Evolutionary conservation across 2,888 invertebrate genomes (phyloP).

Genomic region (Brassicogethes aeneus): DNA sequence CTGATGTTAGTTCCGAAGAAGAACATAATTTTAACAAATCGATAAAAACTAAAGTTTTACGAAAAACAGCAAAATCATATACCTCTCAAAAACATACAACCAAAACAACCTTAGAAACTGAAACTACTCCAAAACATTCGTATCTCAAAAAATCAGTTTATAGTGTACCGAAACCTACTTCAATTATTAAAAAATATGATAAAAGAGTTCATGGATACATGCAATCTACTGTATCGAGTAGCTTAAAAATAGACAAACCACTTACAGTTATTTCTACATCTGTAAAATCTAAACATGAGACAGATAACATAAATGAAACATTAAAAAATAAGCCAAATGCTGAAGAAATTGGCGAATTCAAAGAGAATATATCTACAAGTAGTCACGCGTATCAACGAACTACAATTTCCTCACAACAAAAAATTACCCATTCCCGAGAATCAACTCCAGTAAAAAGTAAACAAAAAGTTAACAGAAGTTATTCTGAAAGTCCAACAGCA

Average conservation of each 20-base stretch:
- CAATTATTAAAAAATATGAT: constrained; percentile 24
- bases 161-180: constrained; percentile 11
- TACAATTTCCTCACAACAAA: constrained; percentile 25
- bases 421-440: constrained; percentile 19
- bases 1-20: constrained; percentile 36
- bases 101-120: constrained; percentile 13
- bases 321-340: constrained; percentile 19
- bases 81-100: not conserved
- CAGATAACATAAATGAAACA: constrained; percentile 30
- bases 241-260: constrained; percentile 39
- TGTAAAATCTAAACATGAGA: constrained; percentile 27
- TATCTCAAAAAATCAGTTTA: constrained; percentile 8
- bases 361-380: too few species aligned
- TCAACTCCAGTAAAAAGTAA: constrained; percentile 14
- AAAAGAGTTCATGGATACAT: constrained; percentile 45
- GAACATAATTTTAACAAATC: constrained; percentile 16
- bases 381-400: constrained; percentile 20
- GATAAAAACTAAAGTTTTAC: not conserved
- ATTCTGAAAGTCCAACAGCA: not conserved
- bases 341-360: not conserved
- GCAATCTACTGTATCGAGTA: constrained; percentile 51
- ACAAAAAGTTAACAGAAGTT: not conserved
- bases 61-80: constrained; percentile 14
- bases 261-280: not conserved
- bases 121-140: constrained; percentile 5